Evolutionary conservation across 2,888 invertebrate species (phyloP).

Genomic region (Chironomus tentans): DNA sequence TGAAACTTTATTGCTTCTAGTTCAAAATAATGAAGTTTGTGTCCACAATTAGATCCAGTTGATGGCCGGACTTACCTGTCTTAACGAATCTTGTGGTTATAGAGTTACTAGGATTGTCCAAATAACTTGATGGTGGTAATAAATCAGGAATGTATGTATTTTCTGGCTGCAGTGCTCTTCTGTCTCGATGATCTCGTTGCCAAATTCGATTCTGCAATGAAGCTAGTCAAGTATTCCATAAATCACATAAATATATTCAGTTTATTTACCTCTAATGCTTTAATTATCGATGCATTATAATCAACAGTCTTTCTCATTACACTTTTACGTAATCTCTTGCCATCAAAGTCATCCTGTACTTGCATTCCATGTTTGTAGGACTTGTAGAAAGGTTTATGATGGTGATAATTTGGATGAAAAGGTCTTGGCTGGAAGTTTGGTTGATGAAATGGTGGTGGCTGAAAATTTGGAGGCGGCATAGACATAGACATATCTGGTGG

Average conservation of each 20-base stretch:
- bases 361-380: neutral
- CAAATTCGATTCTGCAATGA: slow-evolving; percentile 71
- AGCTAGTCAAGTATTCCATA: neutral
- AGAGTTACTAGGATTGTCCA: slow-evolving; percentile 93
- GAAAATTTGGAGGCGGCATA: slow-evolving; percentile 8
- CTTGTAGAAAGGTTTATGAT: neutral
- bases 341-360: slow-evolving; percentile 82
- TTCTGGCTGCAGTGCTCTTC: slow-evolving; percentile 86
- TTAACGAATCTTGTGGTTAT: slow-evolving; percentile 92
- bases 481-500: slow-evolving; percentile 30
- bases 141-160: slow-evolving; percentile 89
- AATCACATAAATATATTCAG: neutral
- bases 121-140: slow-evolving; percentile 86
- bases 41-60: neutral
- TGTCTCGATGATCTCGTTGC: slow-evolving; percentile 88
- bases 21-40: neutral
- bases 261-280: slow-evolving; percentile 68
- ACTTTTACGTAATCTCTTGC: slow-evolving; percentile 88
- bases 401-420: neutral
- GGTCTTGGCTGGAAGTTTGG: neutral
- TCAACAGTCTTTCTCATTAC: slow-evolving; percentile 97
- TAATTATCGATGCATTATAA: slow-evolving; percentile 91
- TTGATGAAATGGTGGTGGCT: neutral
- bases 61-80: slow-evolving; percentile 44
- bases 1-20: neutral